Percentiles rank a stretch among this genome's conserved stretches.
Evolutionary conservation across 2,888 invertebrate genomes (phyloP).

Genomic region (Cylloceria caligata): DNA sequence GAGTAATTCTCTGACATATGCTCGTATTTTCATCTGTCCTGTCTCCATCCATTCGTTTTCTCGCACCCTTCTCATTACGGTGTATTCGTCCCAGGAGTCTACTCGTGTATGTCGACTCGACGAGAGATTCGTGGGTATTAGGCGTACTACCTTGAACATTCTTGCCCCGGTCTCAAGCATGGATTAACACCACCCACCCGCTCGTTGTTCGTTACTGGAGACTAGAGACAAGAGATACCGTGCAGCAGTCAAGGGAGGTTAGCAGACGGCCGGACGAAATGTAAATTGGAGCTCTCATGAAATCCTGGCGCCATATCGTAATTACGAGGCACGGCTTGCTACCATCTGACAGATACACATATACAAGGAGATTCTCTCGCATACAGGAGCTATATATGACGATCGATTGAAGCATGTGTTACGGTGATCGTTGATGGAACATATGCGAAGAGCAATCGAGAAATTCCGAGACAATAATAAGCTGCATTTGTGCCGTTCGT

Average conservation of each 20-base stretch:
- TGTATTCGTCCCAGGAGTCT: not conserved
- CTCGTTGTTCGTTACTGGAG: conserved; percentile 3
- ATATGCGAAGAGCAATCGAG: not conserved
- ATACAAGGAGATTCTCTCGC: conserved; percentile 7
- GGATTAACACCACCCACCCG: conserved; percentile 25
- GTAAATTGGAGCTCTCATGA: conserved; percentile 61
- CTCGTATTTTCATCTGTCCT: not conserved
- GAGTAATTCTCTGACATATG: conserved; percentile 2
- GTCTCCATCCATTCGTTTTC: conserved; percentile 8
- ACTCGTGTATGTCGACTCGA: conserved; percentile 2
- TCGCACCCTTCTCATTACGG: not conserved
- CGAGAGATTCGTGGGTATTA: conserved; percentile 31
- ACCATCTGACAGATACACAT: not conserved
- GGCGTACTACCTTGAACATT: conserved; percentile 12
- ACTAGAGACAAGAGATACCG: conserved; percentile 14
- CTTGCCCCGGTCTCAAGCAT: conserved; percentile 34
- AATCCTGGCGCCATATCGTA: conserved; percentile 61
- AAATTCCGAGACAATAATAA: no score
- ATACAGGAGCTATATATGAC: not conserved
- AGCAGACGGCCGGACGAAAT: conserved; percentile 36
- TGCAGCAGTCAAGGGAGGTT: not conserved
- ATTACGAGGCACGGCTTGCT: conserved; percentile 41
- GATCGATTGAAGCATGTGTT: conserved; percentile 17
- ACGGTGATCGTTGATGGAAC: conserved; percentile 20
- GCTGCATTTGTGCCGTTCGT: not conserved